A percentile compares a stretch with the other conserved stretches of the same genome.
Evolutionary conservation across 2,888 invertebrate genomes (phyloP).

Genomic region (Myopa testacea): DNA sequence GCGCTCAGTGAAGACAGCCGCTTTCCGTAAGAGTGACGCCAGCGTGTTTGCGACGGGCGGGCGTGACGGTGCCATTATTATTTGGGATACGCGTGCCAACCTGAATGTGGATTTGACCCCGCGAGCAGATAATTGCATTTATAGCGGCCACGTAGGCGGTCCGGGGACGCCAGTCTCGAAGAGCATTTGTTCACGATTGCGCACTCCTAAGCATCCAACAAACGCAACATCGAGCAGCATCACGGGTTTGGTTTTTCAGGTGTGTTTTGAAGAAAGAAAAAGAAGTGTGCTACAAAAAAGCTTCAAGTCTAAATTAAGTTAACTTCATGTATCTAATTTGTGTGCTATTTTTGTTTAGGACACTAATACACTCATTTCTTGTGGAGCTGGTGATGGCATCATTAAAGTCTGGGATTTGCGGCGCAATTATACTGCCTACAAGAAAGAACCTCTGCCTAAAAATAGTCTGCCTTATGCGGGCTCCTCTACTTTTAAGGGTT

Average conservation of each 20-base stretch:
- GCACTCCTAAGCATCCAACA: constrained; percentile 69
- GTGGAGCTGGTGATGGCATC: constrained; percentile 87
- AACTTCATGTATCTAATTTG: neutral
- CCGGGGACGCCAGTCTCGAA: constrained; percentile 71
- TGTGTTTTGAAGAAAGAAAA: constrained; percentile 36
- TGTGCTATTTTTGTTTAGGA: constrained; percentile 70
- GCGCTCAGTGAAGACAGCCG: constrained; percentile 85
- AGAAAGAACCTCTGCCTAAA: constrained; percentile 78
- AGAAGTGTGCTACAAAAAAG: neutral
- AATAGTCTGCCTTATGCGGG: constrained; percentile 81
- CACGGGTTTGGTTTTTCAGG: constrained; percentile 86
- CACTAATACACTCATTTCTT: constrained; percentile 81
- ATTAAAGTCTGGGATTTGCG: constrained; percentile 91
- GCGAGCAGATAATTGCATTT: constrained; percentile 79
- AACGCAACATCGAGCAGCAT: constrained; percentile 77
- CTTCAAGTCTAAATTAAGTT: neutral
- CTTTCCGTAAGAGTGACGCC: constrained; percentile 77
- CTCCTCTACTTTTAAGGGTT: constrained; percentile 77
- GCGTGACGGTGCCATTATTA: constrained; percentile 85
- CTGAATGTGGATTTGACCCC: constrained; percentile 68
- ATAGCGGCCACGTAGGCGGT: constrained; percentile 66
- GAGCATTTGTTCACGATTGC: constrained; percentile 58
- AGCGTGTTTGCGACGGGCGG: constrained; percentile 89
- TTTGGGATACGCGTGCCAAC: constrained; percentile 83
- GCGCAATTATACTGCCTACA: constrained; percentile 79